A percentile compares a stretch with the other conserved stretches of the same genome.
Conservation (phyloP, 2,888 invertebrate species). For the Volucella inanis region DNA sequence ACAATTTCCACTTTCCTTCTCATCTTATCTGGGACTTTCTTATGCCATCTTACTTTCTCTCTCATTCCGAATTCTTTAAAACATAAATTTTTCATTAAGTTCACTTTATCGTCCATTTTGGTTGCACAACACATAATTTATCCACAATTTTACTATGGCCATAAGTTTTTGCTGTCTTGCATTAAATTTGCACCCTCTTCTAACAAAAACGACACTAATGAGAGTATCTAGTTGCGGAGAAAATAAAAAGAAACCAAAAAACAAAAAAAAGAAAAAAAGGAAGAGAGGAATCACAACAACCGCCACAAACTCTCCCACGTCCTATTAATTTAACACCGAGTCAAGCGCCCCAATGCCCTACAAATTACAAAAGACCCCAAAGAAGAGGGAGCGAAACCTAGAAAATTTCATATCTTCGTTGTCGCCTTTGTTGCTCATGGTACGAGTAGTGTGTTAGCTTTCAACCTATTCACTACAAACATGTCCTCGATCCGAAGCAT, state of each 20-base stretch:
- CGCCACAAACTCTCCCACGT: constrained; percentile 51
- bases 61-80: no score
- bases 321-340: constrained; percentile 65
- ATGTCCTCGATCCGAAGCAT: not conserved
- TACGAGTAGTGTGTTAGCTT: constrained; percentile 13
- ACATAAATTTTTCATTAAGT: no score
- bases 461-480: constrained; percentile 11
- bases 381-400: not conserved
- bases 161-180: constrained; percentile 14
- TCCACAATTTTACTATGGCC: not conserved
- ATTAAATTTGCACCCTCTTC: constrained; percentile 32
- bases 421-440: constrained; percentile 36
- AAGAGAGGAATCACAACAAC: constrained; percentile 42
- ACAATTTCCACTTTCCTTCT: no score
- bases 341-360: constrained; percentile 68
- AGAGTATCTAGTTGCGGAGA: constrained; percentile 41
- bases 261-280: constrained; percentile 13
- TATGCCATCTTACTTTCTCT: no score
- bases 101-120: no score
- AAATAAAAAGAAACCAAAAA: not conserved
- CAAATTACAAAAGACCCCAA: constrained; percentile 44
- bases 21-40: no score
- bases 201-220: constrained; percentile 56
- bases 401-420: constrained; percentile 22
- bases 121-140: no score